Evolutionary conservation across 2,888 invertebrate species (phyloP), one percentile per base, ranked within the genome.

Genomic region (Pycnomerus fuliginosus): DNA sequence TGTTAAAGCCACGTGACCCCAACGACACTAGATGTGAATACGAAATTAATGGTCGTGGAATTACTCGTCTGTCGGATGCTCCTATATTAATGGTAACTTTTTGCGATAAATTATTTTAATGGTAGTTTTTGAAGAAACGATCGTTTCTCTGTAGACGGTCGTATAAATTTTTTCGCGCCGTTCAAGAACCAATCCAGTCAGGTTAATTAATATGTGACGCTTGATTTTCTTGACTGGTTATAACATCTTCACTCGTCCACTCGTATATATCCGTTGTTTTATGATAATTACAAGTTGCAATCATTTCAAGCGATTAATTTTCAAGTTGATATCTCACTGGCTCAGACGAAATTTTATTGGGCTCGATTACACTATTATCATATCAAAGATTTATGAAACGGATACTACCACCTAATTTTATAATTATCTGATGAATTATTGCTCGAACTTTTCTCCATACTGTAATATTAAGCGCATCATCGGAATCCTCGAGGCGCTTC

Each of bases 1-100:
- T 68, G 67, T 69, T 67, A 68, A 69, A 42, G 69, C 69, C 69
- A 70, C 69, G 68, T 66, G 69, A 65, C 70, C 57, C 33, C 42
- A 56, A 59, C 53, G 63, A 62, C 61, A 64, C 58, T 55, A 55
- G 52, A 48, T 49, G 43, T 50, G 58, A 60, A 62, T 61, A 50
- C 49, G 58, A 48, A 58, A 61, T 62, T 61, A 61, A 65, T 65
- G 60, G 53, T 28, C 22, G 34, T 12, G 23, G 31, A 39, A 30
- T 31, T 20, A 12, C 37, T 20, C 12, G 15, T 16, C 25, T 27
- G 25, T 35, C 16, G 31, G 20, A 20, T 31, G 17, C 17, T n/a
- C 11, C 14, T 34, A 17, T 34, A 34, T 15, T 22, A 24, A 34
- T 34, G 34, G 24, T 23, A 14, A n/a, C n/a, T n/a, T n/a, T n/a